Base-by-base conservation (phyloP, 2,113 vertebrate genomes). In the Nycticebus coucang region DNA sequence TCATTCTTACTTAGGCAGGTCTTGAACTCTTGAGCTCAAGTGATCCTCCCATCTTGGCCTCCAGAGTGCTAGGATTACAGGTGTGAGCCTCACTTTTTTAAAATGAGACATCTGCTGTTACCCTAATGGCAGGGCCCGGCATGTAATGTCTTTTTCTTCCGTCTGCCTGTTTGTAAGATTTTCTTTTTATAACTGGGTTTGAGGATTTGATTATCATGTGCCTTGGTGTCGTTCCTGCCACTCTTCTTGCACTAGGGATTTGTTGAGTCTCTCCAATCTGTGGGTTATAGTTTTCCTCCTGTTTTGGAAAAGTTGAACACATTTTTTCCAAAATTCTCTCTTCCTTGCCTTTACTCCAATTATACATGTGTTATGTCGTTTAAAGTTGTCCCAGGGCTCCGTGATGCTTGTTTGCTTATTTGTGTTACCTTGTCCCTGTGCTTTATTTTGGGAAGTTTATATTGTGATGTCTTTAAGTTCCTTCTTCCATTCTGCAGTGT, bases 371-470 rank as follows among this genome's bases (percentile, higher is more conserved):
- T 72, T 37, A 24, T 33, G 62, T 50, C 9, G 1, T 66, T 64
- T 17, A 17, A 17, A 30, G 18, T 5, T 14, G 19, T 35, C 4
- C 4, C 8, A 14, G 11, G 4, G 13, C 13, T 62, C 57, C 7
- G 8, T 1, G 7, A 17, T 10, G 1, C 21, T 14, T 37, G 1
- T 62, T 10, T 35, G 0, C 33, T 41, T 86, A 0, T 72, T 9
- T n/a, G 26, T 26, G 26, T 14, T 28, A 17, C 5, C 21, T 53
- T 64, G n/a, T 41, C 55, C n/a, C 13, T 55, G 8, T 50, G 28
- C 55, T 41, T 87, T 72, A 4, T 57, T 13, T 35, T 22, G 30
- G 41, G 33, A 35, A 5, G n/a, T 41, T 69, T 26, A 21, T 75
- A 17, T 30, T 9, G 22, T 30, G 62, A 9, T 10, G 1, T 60